Evolutionary conservation across 2,113 vertebrate genomes (phyloP).

Genomic region (Phainopepla nitens): DNA sequence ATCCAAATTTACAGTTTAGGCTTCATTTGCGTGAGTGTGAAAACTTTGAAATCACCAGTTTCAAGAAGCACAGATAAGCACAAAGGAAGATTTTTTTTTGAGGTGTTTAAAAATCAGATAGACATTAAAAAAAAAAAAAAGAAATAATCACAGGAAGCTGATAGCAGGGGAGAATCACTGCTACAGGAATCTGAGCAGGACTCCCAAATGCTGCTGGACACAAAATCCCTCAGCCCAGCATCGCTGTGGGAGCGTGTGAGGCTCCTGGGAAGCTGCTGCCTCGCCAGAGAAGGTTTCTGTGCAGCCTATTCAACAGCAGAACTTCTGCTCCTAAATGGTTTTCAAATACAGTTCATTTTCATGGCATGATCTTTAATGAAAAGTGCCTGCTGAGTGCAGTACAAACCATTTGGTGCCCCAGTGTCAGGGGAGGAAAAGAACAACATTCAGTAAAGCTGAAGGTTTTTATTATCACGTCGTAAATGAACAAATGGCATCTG

Average conservation of each 20-base stretch:
- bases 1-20: background rate
- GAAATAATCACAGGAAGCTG: background rate
- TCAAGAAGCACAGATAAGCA: background rate
- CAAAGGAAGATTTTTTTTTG: background rate
- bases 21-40: background rate
- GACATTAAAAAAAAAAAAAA: background rate
- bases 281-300: background rate
- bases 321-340: constrained; percentile 26
- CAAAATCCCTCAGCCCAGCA: background rate
- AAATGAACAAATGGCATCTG: constrained; percentile 83
- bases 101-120: background rate
- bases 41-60: background rate
- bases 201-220: background rate
- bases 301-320: background rate
- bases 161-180: background rate
- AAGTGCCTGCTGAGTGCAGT: constrained; percentile 69
- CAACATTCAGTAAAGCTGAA: constrained; percentile 71
- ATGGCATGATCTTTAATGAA: constrained; percentile 75
- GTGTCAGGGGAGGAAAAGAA: constrained; percentile 72
- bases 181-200: background rate
- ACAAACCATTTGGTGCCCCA: constrained; percentile 76
- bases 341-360: constrained; percentile 55
- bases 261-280: background rate
- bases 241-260: background rate
- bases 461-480: constrained; percentile 84